Evolutionary conservation across 35 echinoderm and acorn worm species (phyloP).

Genomic region (Apostichopus japonicus): DNA sequence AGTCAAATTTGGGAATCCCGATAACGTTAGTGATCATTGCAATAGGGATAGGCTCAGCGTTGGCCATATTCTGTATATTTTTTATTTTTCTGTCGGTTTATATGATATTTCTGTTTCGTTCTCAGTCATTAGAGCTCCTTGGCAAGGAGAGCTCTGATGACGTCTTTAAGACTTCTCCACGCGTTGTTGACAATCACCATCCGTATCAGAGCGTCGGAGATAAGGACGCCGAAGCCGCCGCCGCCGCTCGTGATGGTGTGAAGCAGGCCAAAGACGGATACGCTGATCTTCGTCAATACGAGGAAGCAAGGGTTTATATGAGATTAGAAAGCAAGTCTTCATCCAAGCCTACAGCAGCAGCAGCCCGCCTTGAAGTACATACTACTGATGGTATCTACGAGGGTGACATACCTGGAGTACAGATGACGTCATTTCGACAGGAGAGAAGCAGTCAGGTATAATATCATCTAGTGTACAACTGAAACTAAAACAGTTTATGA

Average conservation of each 20-base stretch:
- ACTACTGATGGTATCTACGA: conserved; percentile 14
- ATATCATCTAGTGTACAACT: neutral
- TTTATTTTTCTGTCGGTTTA: conserved; percentile 32
- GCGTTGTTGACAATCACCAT: neutral
- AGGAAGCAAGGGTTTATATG: conserved; percentile 32
- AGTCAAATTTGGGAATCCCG: neutral
- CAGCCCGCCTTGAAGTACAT: neutral
- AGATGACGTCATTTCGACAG: conserved; percentile 1
- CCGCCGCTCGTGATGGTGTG: neutral
- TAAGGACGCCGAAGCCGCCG: neutral
- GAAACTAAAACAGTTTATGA: too few species aligned
- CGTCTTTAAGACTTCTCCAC: neutral
- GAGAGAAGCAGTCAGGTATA: conserved; percentile 5
- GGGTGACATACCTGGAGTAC: neutral
- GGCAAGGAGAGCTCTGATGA: neutral
- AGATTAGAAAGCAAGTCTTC: conserved; percentile 34
- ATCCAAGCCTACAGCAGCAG: neutral
- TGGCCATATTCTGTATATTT: neutral
- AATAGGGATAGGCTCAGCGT: conserved; percentile 19
- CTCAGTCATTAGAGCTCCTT: neutral
- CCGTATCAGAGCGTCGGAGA: conserved; percentile 34
- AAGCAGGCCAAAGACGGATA: neutral
- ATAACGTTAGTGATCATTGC: conserved; percentile 3
- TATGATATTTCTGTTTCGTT: conserved; percentile 7
- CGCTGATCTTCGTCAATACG: conserved; percentile 30